Percentiles rank a stretch among this genome's conserved stretches.
phyloP scores from a whole-genome alignment of 2,797 vertebrate genomes.

The Gymnopithys bicolor region DNA sequence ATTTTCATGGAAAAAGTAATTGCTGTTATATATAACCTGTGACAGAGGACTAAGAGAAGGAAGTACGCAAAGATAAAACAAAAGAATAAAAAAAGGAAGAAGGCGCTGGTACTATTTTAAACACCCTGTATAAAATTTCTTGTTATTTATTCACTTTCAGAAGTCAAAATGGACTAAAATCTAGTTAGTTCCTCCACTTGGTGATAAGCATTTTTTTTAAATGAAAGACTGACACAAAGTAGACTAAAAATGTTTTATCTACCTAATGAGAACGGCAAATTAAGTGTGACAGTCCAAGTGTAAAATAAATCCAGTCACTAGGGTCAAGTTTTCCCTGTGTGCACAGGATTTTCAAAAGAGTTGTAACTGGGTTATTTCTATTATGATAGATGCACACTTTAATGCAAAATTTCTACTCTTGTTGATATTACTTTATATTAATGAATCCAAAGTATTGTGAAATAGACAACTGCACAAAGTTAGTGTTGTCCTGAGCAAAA shows the following conservation, averaged over 20 bases:
- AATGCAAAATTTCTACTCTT: not conserved
- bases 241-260: not conserved
- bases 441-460: not conserved
- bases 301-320: slow-evolving; percentile 13
- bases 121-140: not conserved
- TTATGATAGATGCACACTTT: not conserved
- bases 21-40: not conserved
- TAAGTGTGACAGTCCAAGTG: not conserved
- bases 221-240: not conserved
- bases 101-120: not conserved
- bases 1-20: not conserved
- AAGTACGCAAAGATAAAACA: not conserved
- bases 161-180: not conserved
- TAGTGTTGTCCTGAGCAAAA: not conserved
- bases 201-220: not conserved
- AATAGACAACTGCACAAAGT: not conserved
- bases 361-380: not conserved
- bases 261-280: not conserved
- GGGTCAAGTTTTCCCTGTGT: not conserved
- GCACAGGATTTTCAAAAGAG: not conserved
- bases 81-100: fast-evolving
- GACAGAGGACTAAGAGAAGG: not conserved
- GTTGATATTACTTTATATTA: not conserved
- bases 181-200: not conserved
- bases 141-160: not conserved